Conservation (phyloP, 2,797 vertebrate species). For the Hypotaenidia okinawae region DNA sequence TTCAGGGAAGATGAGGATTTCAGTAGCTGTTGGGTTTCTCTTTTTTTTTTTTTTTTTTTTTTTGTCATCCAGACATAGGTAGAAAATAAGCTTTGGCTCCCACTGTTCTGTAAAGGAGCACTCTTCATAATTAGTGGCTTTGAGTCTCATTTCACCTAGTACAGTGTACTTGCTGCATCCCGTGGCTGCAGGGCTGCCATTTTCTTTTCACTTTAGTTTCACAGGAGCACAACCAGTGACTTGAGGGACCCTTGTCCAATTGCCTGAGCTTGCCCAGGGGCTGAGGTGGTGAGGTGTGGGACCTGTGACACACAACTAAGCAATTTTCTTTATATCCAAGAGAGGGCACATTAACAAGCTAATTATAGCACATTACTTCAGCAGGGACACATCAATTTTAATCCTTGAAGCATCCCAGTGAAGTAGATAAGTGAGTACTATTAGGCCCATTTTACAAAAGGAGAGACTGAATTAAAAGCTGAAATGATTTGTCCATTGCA, state of each 20-base stretch:
- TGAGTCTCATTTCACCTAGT: background rate
- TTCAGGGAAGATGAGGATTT: background rate
- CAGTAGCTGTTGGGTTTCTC: background rate
- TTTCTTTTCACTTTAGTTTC: background rate
- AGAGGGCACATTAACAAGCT: constrained; percentile 60
- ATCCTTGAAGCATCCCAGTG: constrained; percentile 41
- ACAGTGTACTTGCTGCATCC: background rate
- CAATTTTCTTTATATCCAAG: constrained; percentile 32
- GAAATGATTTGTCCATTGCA: background rate
- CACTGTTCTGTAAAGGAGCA: background rate
- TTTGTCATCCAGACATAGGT: background rate
- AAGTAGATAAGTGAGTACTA: constrained; percentile 56
- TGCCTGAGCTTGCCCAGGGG: background rate
- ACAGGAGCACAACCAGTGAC: background rate
- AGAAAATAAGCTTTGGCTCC: background rate
- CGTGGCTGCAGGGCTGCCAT: background rate
- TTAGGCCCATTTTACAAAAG: constrained; percentile 49
- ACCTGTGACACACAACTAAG: background rate
- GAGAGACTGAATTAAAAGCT: constrained; percentile 38
- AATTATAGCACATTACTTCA: constrained; percentile 63
- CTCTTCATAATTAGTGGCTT: background rate
- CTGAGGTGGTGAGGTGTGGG: accelerated
- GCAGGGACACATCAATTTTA: constrained; percentile 46
- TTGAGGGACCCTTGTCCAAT: background rate
- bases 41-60: no score